Base-by-base conservation (phyloP, 2,888 invertebrate genomes). In the Bibio marci region DNA sequence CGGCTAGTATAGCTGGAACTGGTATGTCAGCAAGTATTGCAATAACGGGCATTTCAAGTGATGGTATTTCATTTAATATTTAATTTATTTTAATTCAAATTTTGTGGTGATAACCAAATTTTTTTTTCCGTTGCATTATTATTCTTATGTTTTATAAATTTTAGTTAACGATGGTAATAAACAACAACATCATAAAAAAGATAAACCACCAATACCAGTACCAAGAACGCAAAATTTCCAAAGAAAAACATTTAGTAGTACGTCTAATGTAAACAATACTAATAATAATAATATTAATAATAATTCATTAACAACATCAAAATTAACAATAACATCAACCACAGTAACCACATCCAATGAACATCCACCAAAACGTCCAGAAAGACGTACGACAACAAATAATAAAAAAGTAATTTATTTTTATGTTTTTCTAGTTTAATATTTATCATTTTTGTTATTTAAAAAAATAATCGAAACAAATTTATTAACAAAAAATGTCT, bases 1-100 rank as follows among this genome's bases (percentile, higher is more conserved):
- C 85, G 49, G 75, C 75, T 52, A 82, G 81, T 63, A 83, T 85
- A 58, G 82, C 82, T 49, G 80, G 83, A 54, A 86, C 86, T 40
- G 85, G 83, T 47, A 78, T 86, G 53, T 75, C 80, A 44, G 47
- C 59, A 42, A 22, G 22, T 22, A 22, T 22, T 22, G 22, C 38
- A 62, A 59, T 57, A 49, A 62, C 32, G 14, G 25, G 25, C 11
- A 33, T 38, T 12, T 26, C 32, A 6, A 22, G 15, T 25, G 38
- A 38, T 19, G 12, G 38, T 38, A 38, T 31, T 31, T 14, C 8
- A 13, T 14, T 31, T 34, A 12, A n/a, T 31, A 37, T 37, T 28
- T 37, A 22, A 8, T 22, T 22, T 22, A 8, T 8, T 22, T 22
- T 22, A n/a, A n/a, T n/a, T n/a, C n/a, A n/a, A n/a, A n/a, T n/a